Evolutionary conservation across 2,797 vertebrate genomes (phyloP).

Genomic region (Crenichthys baileyi): DNA sequence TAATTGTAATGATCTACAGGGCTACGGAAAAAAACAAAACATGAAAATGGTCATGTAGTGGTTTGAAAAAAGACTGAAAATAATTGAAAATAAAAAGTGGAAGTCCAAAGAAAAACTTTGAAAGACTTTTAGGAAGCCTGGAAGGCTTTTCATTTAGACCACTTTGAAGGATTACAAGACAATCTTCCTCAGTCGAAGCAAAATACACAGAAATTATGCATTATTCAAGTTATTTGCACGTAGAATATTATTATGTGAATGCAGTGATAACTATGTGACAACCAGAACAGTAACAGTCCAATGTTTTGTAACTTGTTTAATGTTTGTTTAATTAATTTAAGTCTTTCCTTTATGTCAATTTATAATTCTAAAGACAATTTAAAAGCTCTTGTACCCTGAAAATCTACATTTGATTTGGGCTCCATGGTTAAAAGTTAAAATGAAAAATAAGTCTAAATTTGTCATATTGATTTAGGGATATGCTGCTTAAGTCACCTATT

Average conservation of each 20-base stretch:
- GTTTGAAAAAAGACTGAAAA: not conserved
- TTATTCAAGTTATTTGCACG: not conserved
- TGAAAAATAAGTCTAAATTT: not conserved
- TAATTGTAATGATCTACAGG: not conserved
- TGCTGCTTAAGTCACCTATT: not conserved
- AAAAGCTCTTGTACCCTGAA: not conserved
- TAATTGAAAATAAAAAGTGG: not conserved
- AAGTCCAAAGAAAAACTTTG: not conserved
- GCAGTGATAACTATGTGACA: not conserved
- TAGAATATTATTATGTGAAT: not conserved
- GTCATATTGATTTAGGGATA: not conserved
- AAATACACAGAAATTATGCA: not conserved
- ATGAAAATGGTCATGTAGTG: not conserved
- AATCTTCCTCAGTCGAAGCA: too few species aligned
- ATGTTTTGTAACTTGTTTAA: not conserved
- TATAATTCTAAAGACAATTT: not conserved
- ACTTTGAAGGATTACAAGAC: too few species aligned
- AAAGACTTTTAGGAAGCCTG: not conserved
- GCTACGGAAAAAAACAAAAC: not conserved
- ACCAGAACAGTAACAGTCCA: not conserved
- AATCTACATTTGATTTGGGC: not conserved
- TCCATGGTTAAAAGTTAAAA: not conserved
- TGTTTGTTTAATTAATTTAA: not conserved
- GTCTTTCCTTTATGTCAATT: not conserved
- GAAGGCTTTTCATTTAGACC: too few species aligned